phyloP scores from a whole-genome alignment of 2,888 invertebrate genomes.

The Deilephila elpenor region DNA sequence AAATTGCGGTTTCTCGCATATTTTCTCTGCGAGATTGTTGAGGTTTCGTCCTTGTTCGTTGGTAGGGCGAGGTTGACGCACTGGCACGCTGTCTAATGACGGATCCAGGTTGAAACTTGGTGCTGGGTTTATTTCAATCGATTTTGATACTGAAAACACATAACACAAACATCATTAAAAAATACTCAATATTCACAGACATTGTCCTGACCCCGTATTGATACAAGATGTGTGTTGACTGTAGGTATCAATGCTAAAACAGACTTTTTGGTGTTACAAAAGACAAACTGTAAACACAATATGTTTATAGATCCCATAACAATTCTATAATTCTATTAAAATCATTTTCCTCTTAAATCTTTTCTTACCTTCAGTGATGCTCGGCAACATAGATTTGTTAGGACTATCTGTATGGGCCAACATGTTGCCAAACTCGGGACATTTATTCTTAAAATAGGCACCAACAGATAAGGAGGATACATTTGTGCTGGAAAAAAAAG shows the following conservation, averaged over 20 bases:
- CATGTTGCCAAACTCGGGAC: constrained; percentile 66
- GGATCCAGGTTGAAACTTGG: constrained; percentile 62
- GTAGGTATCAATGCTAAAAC: too few relatives aligned
- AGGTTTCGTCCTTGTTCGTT: constrained; percentile 38
- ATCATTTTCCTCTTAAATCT: too few relatives aligned
- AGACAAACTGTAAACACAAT: too few relatives aligned
- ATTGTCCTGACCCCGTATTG: too few relatives aligned
- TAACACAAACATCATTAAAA: not conserved
- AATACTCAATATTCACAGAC: not conserved
- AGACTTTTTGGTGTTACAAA: too few relatives aligned
- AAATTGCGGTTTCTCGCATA: constrained; percentile 39
- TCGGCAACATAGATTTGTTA: constrained; percentile 61
- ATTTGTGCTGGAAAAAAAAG: constrained; percentile 53
- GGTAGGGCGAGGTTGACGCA: constrained; percentile 62
- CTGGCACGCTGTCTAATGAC: constrained; percentile 70
- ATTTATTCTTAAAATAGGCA: constrained; percentile 72
- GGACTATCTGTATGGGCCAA: constrained; percentile 69
- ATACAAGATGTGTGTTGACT: too few relatives aligned
- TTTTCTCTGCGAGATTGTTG: constrained; percentile 42
- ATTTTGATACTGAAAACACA: constrained; percentile 50
- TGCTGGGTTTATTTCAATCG: constrained; percentile 42
- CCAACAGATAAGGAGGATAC: constrained; percentile 70
- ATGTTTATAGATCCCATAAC: too few relatives aligned
- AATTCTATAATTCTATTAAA: too few relatives aligned
- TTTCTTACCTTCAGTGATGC: constrained; percentile 67